These are phyloP conservation scores for Notechis scutatus DNA, from an alignment of 2,113 vertebrate species.

Conservation along the genomic window DNA sequence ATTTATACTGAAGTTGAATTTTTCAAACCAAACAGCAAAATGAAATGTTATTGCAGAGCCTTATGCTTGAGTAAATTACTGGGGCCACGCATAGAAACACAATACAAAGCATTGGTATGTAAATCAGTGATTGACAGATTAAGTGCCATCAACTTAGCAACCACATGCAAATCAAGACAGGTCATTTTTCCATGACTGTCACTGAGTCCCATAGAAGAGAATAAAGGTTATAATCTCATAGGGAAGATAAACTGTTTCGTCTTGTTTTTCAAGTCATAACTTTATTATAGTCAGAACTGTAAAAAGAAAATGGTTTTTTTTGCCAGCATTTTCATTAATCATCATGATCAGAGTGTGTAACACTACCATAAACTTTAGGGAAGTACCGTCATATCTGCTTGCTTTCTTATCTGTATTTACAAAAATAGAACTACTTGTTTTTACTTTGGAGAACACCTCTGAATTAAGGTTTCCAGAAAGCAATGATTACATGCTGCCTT, in stretches of 20 bases:
- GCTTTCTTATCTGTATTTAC: not conserved
- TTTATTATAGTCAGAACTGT: not conserved
- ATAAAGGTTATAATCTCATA: not conserved
- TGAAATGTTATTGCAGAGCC: not conserved
- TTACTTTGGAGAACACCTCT: not conserved
- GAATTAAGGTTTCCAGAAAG: not conserved
- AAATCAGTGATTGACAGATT: not conserved
- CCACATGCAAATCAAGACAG: not conserved
- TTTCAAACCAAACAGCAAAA: not conserved
- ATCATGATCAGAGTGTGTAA: not conserved
- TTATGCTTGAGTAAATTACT: not conserved
- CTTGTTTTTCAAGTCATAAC: not conserved
- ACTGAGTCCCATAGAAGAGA: not conserved
- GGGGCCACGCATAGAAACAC: not conserved
- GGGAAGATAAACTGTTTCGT: not conserved
- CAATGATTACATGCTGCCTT: not conserved
- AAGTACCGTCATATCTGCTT: not conserved
- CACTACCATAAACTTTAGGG: not conserved
- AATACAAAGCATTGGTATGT: not conserved
- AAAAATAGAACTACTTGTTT: not conserved
- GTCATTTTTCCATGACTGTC: not conserved
- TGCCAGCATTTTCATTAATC: not conserved
- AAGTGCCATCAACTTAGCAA: not conserved
- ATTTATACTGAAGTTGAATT: not conserved
- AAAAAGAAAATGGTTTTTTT: not conserved